These are phyloP conservation scores for Hycleus cichorii DNA, from an alignment of 1,140 invertebrate genomes.

Conservation along the genomic window DNA sequence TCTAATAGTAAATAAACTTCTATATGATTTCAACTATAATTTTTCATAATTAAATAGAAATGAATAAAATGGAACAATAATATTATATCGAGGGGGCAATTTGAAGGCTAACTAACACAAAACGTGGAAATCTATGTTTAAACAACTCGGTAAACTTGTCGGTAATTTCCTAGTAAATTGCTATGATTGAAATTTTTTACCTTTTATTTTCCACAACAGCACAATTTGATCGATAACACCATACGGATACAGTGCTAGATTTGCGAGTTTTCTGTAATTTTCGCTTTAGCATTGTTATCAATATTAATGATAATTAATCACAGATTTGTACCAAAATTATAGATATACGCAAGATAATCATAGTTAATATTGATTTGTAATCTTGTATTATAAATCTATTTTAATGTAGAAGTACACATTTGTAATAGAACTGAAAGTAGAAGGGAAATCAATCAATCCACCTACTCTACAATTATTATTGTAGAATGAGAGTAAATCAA, in stretches of 20 bases:
- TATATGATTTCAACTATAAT: background rate
- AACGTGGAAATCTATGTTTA: background rate
- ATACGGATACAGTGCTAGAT: no score
- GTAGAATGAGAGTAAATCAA: constrained; percentile 1
- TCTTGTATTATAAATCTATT: constrained; percentile 12
- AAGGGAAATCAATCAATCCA: constrained; percentile 10
- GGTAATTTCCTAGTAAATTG: constrained; percentile 10
- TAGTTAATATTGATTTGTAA: constrained; percentile 15
- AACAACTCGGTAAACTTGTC: constrained; percentile 7
- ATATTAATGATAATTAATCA: no score
- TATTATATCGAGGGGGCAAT: constrained; percentile 1
- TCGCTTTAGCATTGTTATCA: no score
- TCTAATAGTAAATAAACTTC: constrained; percentile 1
- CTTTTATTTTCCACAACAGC: no score
- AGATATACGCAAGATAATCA: constrained; percentile 2
- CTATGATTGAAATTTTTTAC: background rate
- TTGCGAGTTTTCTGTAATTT: no score
- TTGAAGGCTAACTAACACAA: constrained; percentile 14
- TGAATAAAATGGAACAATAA: constrained; percentile 3
- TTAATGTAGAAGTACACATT: constrained; percentile 6
- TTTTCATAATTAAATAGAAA: constrained; percentile 8
- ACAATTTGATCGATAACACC: no score
- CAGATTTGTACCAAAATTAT: no score
- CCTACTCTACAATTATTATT: no score
- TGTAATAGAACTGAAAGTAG: background rate